These are phyloP conservation scores for Leptinotarsa lineolata DNA, from an alignment of 1,140 invertebrate genomes.

Conservation along the genomic window DNA sequence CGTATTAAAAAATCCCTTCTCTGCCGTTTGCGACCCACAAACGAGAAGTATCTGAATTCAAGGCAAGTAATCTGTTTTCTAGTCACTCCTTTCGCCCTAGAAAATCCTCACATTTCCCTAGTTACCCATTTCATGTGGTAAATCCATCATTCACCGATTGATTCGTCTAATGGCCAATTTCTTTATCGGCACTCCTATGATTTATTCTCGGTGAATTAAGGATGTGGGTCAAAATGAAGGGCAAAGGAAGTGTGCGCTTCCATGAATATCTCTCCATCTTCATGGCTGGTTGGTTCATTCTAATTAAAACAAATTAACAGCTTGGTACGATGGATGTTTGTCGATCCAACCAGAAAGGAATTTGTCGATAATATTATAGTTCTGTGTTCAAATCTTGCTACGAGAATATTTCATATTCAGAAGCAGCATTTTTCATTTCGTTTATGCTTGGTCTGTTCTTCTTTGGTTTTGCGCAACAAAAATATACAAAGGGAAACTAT, in stretches of 20 bases:
- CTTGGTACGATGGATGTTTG: not conserved
- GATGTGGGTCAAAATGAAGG: constrained; percentile 11
- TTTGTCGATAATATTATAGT: too few relatives aligned
- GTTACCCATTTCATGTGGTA: not conserved
- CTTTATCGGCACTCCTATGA: constrained; percentile 4
- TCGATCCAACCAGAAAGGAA: not conserved
- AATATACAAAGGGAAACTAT: too few relatives aligned
- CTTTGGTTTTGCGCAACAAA: too few relatives aligned
- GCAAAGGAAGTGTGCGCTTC: not conserved
- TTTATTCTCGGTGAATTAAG: not conserved
- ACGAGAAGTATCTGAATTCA: too few relatives aligned
- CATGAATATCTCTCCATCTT: not conserved
- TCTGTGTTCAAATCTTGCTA: too few relatives aligned
- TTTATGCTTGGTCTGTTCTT: too few relatives aligned
- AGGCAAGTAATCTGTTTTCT: too few relatives aligned
- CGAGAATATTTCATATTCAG: too few relatives aligned
- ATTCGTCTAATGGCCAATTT: not conserved
- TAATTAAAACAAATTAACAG: not conserved
- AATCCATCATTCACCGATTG: constrained; percentile 1
- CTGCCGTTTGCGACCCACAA: too few relatives aligned
- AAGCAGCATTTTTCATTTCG: too few relatives aligned
- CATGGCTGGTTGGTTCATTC: not conserved
- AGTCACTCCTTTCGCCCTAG: not conserved
- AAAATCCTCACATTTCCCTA: not conserved
- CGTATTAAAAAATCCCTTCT: too few relatives aligned